Base-by-base conservation (phyloP, 92 coral and sea anemone genomes). In the Diadumene lineata region DNA sequence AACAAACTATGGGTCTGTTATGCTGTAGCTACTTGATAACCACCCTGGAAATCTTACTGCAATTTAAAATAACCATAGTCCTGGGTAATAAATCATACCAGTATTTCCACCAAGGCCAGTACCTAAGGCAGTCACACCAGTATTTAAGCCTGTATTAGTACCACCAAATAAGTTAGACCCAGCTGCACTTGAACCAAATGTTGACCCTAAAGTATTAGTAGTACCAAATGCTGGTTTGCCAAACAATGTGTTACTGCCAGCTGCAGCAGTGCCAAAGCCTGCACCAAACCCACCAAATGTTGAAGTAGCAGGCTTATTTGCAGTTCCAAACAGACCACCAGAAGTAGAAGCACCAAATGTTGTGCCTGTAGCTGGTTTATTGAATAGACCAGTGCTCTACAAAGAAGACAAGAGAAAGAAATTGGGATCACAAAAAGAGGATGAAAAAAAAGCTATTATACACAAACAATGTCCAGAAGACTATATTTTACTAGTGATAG, bases 141-240 rank as follows among this genome's bases (percentile, higher is more conserved):
- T 70, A 32, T 76, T 83, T 11, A 90, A 51, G 25, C 83, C 96
- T 11, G 96, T 68, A 53, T 53, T 53, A 9, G 97, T 69, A 1
- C 92, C 88, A 33, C 94, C 85, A 84, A 92, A 92, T 56, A 90
- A 75, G 43, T 85, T 79, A 16, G 94, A 88, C 22, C 88, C 82
- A 4, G 85, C 30, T 6, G 72, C 15, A 21, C 71, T 76, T 1
- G 79, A 46, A 43, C 92, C 88, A 83, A 87, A 87, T 25, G 75
- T 60, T 17, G 84, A 43, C 19, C 88, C 85, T 1, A 66, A n/a
- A 28, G 82, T 43, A 48, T 78, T 68, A 31, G 82, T 68, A 22
- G 87, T 50, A 16, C 81, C 38, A 72, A 72, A 72, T 32, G 66
- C 56, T 56, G 77, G 33, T 26, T 72, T 72, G 11, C 53, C 82